phyloP scores from a whole-genome alignment of 2,797 vertebrate species.

The Mareca penelope region DNA sequence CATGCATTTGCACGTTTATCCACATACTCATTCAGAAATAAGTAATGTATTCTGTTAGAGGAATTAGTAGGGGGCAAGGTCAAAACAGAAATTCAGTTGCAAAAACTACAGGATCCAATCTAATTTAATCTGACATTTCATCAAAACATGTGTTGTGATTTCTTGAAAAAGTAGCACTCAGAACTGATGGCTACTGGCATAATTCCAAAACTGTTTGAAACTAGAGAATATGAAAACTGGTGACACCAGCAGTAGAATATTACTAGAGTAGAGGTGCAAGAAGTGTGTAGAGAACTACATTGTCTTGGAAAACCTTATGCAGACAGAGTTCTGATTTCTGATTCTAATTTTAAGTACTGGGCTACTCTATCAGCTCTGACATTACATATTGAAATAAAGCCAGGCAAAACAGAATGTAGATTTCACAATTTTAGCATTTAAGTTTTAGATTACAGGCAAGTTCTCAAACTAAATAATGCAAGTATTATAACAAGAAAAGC shows the following conservation, averaged over 20 bases:
- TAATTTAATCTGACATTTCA: background rate
- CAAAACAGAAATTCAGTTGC: background rate
- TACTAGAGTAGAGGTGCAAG: background rate
- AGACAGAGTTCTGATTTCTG: background rate
- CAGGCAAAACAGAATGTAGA: background rate
- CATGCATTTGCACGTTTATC: background rate
- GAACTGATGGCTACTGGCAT: background rate
- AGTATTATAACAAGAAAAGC: background rate
- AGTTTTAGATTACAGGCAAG: background rate
- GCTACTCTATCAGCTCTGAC: background rate
- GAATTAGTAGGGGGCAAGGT: background rate
- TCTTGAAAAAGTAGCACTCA: background rate
- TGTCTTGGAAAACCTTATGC: background rate
- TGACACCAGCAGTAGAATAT: rapidly evolving
- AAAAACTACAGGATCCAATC: background rate
- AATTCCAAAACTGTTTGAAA: background rate
- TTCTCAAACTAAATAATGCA: background rate
- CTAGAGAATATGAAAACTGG: background rate
- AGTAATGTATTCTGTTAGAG: background rate
- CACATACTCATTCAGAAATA: background rate
- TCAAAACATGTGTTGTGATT: background rate
- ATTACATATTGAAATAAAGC: background rate
- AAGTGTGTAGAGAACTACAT: background rate
- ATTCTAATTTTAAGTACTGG: background rate
- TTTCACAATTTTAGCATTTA: background rate